Percentiles rank a stretch among this genome's conserved stretches.
phyloP scores from a whole-genome alignment of 1,140 invertebrate species.

The Rhopalosiphum maidis region DNA sequence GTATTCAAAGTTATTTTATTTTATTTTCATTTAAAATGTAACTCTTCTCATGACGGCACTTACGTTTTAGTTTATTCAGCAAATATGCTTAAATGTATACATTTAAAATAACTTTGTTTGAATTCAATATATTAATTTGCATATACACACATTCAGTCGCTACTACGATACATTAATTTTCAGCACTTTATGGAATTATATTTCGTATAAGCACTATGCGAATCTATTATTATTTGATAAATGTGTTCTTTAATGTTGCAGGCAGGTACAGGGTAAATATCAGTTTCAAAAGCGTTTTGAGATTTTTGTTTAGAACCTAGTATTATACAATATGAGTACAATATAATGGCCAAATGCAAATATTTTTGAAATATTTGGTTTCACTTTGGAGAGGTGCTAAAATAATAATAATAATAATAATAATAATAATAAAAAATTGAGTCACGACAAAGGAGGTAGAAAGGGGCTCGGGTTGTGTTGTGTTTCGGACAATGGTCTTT shows the following conservation, averaged over 20 bases:
- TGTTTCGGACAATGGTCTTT: constrained; percentile 53
- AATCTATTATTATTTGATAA: constrained; percentile 11
- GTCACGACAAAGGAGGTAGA: constrained; percentile 44
- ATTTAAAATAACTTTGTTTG: neutral
- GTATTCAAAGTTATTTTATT: neutral
- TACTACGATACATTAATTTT: neutral
- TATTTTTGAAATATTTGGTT: neutral
- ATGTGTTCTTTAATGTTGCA: neutral
- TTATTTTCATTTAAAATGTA: neutral
- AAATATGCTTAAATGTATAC: neutral
- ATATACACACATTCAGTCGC: neutral
- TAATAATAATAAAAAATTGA: constrained; percentile 37
- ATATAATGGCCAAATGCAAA: constrained; percentile 6
- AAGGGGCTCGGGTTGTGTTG: constrained; percentile 33
- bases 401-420: constrained; percentile 43
- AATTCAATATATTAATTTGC: neutral
- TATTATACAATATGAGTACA: neutral
- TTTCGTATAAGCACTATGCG: neutral
- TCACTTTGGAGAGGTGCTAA: constrained; percentile 25
- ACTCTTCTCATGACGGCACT: neutral
- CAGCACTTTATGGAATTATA: neutral
- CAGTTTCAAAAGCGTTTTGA: neutral
- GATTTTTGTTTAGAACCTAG: neutral
- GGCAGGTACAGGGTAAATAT: neutral
- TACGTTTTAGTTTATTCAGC: neutral